Percentiles rank a stretch among this genome's conserved stretches.
Conservation (phyloP, 2,888 invertebrate species). For the Apocheima hispidaria region DNA sequence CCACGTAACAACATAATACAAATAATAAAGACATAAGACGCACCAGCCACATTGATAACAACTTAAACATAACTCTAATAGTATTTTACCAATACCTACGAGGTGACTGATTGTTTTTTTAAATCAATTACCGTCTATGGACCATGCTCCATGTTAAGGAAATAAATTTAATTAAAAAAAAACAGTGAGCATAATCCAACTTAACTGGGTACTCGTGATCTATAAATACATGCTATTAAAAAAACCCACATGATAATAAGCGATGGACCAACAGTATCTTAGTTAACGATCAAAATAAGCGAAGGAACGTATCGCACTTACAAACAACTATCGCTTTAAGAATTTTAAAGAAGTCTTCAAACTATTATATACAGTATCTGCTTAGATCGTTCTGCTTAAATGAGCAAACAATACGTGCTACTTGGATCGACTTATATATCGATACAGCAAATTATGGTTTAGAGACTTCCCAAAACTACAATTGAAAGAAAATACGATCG, state of each 20-base stretch:
- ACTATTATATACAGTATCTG: constrained; percentile 3
- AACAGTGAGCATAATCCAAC: constrained; percentile 66
- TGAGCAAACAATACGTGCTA: not conserved
- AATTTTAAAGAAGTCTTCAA: constrained; percentile 16
- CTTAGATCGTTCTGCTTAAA: not conserved
- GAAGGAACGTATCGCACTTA: constrained; percentile 51
- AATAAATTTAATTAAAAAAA: constrained; percentile 47
- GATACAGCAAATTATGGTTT: constrained; percentile 1
- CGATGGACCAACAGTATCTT: constrained; percentile 64
- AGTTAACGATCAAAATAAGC: constrained; percentile 61
- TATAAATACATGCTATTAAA: constrained; percentile 80
- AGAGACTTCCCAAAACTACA: constrained; percentile 19
- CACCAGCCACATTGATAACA: constrained; percentile 60
- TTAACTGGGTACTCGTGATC: constrained; percentile 54
- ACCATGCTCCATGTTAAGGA: constrained; percentile 55
- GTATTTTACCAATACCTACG: constrained; percentile 49
- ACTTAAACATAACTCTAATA: constrained; percentile 52
- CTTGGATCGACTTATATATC: not conserved
- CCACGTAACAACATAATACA: constrained; percentile 53
- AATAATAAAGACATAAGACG: constrained; percentile 54
- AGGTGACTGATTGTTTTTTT: constrained; percentile 33
- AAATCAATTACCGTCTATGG: constrained; percentile 43
- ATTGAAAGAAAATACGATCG: constrained; percentile 19
- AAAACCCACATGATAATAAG: constrained; percentile 85
- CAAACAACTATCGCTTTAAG: constrained; percentile 43